A percentile compares a stretch with the other conserved stretches of the same genome.
Conservation (phyloP, 2,797 vertebrate species). For the Anguilla marmorata region DNA sequence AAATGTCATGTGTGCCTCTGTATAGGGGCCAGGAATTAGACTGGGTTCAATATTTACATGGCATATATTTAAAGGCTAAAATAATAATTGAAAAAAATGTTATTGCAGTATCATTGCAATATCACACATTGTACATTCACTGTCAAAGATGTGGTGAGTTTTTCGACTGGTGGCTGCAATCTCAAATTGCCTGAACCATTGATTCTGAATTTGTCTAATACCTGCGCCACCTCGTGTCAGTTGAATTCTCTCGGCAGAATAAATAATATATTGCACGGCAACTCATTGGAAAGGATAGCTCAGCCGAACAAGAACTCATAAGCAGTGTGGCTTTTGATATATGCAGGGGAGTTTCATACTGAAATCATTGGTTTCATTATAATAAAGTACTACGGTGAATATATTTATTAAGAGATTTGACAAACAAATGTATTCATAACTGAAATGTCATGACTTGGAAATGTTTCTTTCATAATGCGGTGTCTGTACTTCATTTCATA, state of each 20-base stretch:
- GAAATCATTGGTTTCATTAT: background rate
- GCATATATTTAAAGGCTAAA: background rate
- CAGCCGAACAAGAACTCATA: background rate
- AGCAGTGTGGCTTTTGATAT: background rate
- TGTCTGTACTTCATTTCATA: background rate
- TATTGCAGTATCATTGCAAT: background rate
- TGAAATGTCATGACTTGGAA: slow-evolving; percentile 10
- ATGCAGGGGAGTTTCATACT: background rate
- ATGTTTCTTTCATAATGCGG: background rate
- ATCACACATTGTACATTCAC: background rate
- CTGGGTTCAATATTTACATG: slow-evolving; percentile 12
- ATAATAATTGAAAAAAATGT: background rate
- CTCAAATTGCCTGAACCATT: background rate
- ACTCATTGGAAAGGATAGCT: background rate
- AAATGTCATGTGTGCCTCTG: background rate
- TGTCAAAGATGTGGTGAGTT: background rate
- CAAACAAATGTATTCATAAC: slow-evolving; percentile 10
- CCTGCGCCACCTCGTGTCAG: background rate
- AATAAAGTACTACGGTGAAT: background rate
- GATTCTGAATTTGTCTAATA: background rate
- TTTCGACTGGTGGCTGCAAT: background rate
- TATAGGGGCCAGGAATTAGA: background rate
- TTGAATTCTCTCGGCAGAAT: slow-evolving; percentile 12
- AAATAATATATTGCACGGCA: background rate
- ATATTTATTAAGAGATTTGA: background rate